These are phyloP conservation scores for Noctua pronuba DNA, from an alignment of 2,888 invertebrate genomes.

Conservation along the genomic window DNA sequence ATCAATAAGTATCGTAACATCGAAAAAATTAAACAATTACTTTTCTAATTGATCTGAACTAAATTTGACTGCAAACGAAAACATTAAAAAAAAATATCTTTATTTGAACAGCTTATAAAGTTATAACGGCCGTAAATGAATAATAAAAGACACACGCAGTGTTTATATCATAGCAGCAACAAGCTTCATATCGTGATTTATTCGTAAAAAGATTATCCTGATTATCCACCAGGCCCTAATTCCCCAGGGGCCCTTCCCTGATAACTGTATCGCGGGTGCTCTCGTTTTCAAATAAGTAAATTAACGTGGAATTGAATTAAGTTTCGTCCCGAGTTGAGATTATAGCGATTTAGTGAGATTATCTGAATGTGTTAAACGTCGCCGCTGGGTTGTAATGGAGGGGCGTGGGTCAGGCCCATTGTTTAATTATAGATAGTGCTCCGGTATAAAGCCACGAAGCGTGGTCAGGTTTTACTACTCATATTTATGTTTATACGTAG, in stretches of 20 bases:
- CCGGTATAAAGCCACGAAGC: constrained; percentile 73
- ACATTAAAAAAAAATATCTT: not conserved
- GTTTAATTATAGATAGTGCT: constrained; percentile 88
- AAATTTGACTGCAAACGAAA: not conserved
- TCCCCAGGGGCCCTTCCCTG: constrained; percentile 76
- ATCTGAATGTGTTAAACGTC: constrained; percentile 88
- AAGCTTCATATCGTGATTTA: constrained; percentile 76
- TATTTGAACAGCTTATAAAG: not conserved
- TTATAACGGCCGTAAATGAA: constrained; percentile 33
- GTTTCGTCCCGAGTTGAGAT: constrained; percentile 85
- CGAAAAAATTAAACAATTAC: too few species aligned
- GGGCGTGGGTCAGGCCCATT: constrained; percentile 83
- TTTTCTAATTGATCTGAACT: not conserved
- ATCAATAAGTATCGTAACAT: too few species aligned
- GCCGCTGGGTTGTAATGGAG: constrained; percentile 83
- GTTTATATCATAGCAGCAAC: constrained; percentile 54
- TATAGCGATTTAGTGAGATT: constrained; percentile 88
- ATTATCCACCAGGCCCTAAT: constrained; percentile 78
- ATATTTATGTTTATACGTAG: constrained; percentile 73
- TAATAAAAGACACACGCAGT: constrained; percentile 51
- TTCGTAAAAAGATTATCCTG: constrained; percentile 85
- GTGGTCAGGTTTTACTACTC: constrained; percentile 73
- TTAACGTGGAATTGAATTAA: constrained; percentile 88
- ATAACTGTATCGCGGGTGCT: constrained; percentile 80
- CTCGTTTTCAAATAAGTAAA: constrained; percentile 88